Conservation (phyloP, 2,797 vertebrate genomes). For the Vultur gryphus region DNA sequence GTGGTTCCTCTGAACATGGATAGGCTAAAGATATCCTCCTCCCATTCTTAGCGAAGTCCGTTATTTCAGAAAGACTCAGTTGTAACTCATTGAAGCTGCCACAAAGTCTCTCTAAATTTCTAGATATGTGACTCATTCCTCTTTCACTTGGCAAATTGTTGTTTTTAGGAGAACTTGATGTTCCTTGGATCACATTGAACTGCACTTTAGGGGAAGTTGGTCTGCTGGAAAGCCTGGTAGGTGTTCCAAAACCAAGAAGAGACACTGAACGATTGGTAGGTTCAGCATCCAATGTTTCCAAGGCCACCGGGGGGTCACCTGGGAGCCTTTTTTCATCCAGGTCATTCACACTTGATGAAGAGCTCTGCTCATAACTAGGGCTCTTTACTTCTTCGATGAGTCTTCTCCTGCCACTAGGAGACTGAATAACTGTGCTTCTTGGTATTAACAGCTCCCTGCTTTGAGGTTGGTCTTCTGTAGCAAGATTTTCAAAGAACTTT, state of each 20-base stretch:
- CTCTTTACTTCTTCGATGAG: constrained; percentile 84
- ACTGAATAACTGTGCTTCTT: constrained; percentile 72
- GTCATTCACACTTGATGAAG: constrained; percentile 76
- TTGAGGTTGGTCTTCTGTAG: constrained; percentile 73
- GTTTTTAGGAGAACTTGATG: constrained; percentile 58
- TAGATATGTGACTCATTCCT: constrained; percentile 78
- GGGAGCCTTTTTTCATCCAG: constrained; percentile 75
- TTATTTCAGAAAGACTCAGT: constrained; percentile 83
- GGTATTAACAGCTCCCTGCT: constrained; percentile 82
- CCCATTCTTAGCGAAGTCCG: constrained; percentile 81
- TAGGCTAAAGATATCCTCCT: constrained; percentile 78
- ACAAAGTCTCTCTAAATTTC: constrained; percentile 85
- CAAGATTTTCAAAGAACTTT: constrained; percentile 81
- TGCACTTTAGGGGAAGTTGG: constrained; percentile 74
- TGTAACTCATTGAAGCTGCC: constrained; percentile 83
- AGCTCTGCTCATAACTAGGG: constrained; percentile 75
- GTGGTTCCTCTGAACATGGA: constrained; percentile 79
- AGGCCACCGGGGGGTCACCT: constrained; percentile 70
- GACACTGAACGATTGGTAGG: constrained; percentile 76
- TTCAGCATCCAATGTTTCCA: constrained; percentile 81
- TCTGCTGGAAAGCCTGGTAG: constrained; percentile 75
- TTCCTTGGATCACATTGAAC: constrained; percentile 51
- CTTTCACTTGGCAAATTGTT: constrained; percentile 61
- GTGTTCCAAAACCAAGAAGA: constrained; percentile 70
- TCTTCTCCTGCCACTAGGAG: constrained; percentile 77